Percentiles rank a stretch among this genome's conserved stretches.
phyloP scores from a whole-genome alignment of 2,888 invertebrate genomes.

The Eupithecia exiguata region DNA sequence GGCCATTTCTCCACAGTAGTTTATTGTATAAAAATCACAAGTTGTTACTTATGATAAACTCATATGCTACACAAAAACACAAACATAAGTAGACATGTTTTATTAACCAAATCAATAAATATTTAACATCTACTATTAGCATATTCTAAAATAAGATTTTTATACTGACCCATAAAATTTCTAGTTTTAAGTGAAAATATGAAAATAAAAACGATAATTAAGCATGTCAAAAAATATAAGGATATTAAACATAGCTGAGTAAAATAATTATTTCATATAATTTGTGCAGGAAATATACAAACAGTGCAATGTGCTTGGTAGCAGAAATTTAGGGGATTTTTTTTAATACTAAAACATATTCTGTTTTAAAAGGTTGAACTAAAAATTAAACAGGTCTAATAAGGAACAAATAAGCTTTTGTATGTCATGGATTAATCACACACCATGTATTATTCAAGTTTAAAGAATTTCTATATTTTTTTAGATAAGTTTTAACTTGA shows the following conservation, averaged over 20 bases:
- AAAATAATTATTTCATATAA: constrained; percentile 27
- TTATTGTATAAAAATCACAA: not conserved
- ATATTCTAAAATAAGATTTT: constrained; percentile 55
- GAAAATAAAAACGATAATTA: constrained; percentile 28
- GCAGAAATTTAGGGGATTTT: constrained; percentile 10
- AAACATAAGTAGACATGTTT: constrained; percentile 50
- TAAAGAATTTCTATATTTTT: not conserved
- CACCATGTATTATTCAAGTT: not conserved
- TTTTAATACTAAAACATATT: not conserved
- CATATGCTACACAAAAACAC: constrained; percentile 50
- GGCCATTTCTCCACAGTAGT: not conserved
- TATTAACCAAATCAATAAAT: constrained; percentile 64
- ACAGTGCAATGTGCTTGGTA: constrained; percentile 26
- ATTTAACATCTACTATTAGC: constrained; percentile 64
- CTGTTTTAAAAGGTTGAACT: not conserved
- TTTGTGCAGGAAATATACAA: constrained; percentile 23
- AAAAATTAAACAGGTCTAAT: not conserved
- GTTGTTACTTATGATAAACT: not conserved
- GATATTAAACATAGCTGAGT: constrained; percentile 28
- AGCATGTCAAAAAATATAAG: constrained; percentile 35
- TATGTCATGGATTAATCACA: not conserved
- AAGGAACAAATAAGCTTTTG: not conserved
- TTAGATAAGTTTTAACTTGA: not conserved
- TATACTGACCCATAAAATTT: constrained; percentile 43
- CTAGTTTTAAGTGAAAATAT: constrained; percentile 25